phyloP scores from a whole-genome alignment of 2,888 invertebrate genomes.

The Calliphora vomitoria region DNA sequence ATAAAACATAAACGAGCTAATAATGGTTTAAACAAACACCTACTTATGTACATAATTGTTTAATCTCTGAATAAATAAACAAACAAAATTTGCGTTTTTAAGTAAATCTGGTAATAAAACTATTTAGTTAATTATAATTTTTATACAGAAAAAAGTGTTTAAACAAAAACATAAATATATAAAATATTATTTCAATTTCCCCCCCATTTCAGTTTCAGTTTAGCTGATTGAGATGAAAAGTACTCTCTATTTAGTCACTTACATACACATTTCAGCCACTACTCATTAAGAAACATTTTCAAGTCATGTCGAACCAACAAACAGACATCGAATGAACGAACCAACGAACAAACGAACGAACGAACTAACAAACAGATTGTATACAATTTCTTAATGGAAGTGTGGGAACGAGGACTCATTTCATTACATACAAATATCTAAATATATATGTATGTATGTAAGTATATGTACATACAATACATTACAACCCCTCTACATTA shows the following conservation, averaged over 20 bases:
- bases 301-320: conserved; percentile 38
- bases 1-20: conserved; percentile 25
- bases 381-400: conserved; percentile 54
- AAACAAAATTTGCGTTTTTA: neutral
- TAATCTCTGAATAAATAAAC: neutral
- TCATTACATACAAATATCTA: conserved; percentile 3
- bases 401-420: conserved; percentile 55
- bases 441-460: neutral
- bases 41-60: conserved; percentile 21
- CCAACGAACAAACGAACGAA: conserved; percentile 1
- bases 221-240: neutral
- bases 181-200: neutral
- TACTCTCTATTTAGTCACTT: conserved; percentile 28
- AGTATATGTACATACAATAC: conserved; percentile 7
- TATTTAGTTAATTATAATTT: neutral
- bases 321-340: conserved; percentile 23
- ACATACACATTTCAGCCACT: conserved; percentile 2
- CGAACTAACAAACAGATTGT: conserved; percentile 17
- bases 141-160: neutral
- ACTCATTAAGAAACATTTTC: conserved; percentile 38
- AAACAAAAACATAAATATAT: neutral
- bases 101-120: neutral
- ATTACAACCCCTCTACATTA: conserved; percentile 58
- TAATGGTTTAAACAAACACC: conserved; percentile 15
- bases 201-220: neutral